These are phyloP conservation scores for Psettodes erumei DNA, from an alignment of 2,113 vertebrate genomes.

Conservation along the genomic window DNA sequence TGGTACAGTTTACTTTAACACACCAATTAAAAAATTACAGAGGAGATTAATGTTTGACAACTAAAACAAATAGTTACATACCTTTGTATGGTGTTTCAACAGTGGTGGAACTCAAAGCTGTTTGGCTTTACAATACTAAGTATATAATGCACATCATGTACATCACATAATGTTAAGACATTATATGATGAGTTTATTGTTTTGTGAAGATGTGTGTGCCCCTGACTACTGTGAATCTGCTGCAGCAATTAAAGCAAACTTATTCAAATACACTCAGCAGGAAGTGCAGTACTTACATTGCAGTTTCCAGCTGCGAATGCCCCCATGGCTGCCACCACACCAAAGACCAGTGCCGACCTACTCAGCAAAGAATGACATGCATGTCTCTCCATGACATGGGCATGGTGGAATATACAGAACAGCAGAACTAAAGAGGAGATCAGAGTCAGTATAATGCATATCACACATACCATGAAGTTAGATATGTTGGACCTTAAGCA, in stretches of 20 bases:
- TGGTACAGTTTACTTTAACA: no score
- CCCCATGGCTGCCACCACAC: conserved; percentile 71
- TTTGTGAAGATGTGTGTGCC: neutral
- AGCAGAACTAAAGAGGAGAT: conserved; percentile 74
- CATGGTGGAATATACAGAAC: conserved; percentile 82
- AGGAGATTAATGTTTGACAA: neutral
- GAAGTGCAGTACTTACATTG: conserved; percentile 76
- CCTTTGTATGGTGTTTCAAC: conserved; percentile 48
- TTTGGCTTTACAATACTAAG: no score
- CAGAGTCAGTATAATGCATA: neutral
- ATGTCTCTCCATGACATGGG: conserved; percentile 80
- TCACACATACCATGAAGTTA: neutral
- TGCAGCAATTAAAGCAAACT: neutral
- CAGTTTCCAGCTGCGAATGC: conserved; percentile 83
- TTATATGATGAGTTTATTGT: neutral
- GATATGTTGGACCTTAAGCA: neutral
- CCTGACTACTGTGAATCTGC: neutral
- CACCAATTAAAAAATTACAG: neutral
- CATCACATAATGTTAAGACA: no score
- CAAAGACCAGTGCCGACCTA: conserved; percentile 72
- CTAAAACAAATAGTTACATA: conserved; percentile 29
- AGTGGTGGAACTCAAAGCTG: conserved; percentile 12
- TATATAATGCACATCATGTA: no score
- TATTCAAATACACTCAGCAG: neutral
- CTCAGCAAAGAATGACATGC: conserved; percentile 67